Evolutionary conservation across 1,140 invertebrate genomes (phyloP).

Genomic region (Drosophila varians): DNA sequence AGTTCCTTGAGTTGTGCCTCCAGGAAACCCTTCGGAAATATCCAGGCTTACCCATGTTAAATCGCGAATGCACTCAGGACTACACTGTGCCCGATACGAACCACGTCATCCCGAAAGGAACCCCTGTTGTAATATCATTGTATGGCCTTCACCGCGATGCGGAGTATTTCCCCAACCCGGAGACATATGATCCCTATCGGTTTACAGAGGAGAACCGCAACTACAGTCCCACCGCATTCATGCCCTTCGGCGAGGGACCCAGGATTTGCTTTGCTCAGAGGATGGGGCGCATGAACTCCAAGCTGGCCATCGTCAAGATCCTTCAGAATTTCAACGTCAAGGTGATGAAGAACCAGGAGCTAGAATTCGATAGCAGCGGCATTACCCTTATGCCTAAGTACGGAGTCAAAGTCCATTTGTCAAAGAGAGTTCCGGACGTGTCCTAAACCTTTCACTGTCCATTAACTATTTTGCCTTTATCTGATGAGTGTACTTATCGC

Average conservation of each 20-base stretch:
- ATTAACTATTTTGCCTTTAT: not conserved
- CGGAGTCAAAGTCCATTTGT: constrained; percentile 63
- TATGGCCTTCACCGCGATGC: constrained; percentile 84
- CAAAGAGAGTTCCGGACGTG: constrained; percentile 37
- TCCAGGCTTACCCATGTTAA: constrained; percentile 85
- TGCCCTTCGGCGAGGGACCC: constrained; percentile 89
- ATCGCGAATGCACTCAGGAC: constrained; percentile 82
- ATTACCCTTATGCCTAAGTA: constrained; percentile 58
- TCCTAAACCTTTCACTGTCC: not conserved
- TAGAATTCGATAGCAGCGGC: constrained; percentile 51
- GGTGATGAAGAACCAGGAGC: constrained; percentile 45
- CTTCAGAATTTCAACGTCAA: constrained; percentile 64
- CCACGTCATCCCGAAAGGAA: constrained; percentile 83
- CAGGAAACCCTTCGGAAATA: constrained; percentile 86
- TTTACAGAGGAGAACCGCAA: constrained; percentile 85
- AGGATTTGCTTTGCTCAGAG: constrained; percentile 84
- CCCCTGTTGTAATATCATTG: constrained; percentile 82
- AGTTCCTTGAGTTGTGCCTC: constrained; percentile 85
- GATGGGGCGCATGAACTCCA: constrained; percentile 62
- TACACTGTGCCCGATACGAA: constrained; percentile 82
- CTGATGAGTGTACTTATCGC: not conserved
- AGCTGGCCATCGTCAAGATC: constrained; percentile 63
- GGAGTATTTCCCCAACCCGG: constrained; percentile 87
- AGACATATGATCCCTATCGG: constrained; percentile 87
- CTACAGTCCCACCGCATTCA: constrained; percentile 83